Conservation (phyloP, 2,888 invertebrate species). For the Imbricaverruca yamaguchii region DNA sequence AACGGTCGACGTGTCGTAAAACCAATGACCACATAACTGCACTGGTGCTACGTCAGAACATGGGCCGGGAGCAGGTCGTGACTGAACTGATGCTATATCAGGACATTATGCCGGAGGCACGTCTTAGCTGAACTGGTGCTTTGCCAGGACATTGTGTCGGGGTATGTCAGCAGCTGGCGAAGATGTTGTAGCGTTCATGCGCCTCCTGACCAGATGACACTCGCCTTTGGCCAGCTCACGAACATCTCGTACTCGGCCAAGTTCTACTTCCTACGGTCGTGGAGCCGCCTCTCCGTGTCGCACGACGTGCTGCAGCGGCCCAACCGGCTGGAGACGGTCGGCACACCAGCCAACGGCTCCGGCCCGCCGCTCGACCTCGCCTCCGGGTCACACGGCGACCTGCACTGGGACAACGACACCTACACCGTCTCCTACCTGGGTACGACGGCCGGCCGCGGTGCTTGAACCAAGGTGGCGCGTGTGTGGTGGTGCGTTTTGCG, state of each 20-base stretch:
- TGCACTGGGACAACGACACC: constrained; percentile 25
- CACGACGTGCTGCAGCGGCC: constrained; percentile 28
- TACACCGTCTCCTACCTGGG: constrained; percentile 25
- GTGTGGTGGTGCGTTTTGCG: too few relatives aligned
- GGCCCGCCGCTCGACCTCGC: constrained; percentile 23
- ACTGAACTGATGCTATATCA: too few relatives aligned
- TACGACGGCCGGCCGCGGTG: background rate
- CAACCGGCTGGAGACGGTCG: constrained; percentile 24
- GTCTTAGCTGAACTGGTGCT: too few relatives aligned
- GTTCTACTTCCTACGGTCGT: constrained; percentile 15
- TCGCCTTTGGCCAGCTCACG: constrained; percentile 24
- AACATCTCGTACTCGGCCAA: constrained; percentile 27
- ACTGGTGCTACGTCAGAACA: too few relatives aligned
- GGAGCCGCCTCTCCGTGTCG: constrained; percentile 19
- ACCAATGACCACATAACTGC: too few relatives aligned
- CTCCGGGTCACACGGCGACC: constrained; percentile 25
- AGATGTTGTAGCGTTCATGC: background rate
- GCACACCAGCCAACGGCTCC: constrained; percentile 21
- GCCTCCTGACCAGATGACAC: background rate
- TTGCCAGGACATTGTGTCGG: too few relatives aligned
- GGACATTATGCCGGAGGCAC: too few relatives aligned
- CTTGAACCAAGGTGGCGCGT: too few relatives aligned
- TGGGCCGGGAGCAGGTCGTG: too few relatives aligned
- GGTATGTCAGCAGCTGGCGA: too few relatives aligned
- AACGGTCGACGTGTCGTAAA: too few relatives aligned